phyloP scores from a whole-genome alignment of 2,797 vertebrate genomes.

The Lates japonicus region DNA sequence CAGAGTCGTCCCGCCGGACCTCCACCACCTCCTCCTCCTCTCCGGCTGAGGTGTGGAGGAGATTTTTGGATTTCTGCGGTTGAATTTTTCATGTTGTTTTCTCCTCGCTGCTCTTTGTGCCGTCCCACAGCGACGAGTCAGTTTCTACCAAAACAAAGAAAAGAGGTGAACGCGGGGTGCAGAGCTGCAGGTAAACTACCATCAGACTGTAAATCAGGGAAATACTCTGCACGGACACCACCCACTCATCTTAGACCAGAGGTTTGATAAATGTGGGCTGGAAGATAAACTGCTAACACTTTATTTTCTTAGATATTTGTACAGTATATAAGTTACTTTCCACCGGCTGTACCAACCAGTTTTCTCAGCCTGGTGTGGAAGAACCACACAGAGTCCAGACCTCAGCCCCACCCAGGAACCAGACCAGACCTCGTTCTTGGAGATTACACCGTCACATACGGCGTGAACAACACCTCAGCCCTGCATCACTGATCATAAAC shows the following conservation, averaged over 20 bases:
- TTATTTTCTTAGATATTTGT: no score
- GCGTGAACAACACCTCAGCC: not conserved
- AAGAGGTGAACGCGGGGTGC: not conserved
- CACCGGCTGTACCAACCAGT: no score
- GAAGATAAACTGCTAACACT: no score
- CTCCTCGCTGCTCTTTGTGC: constrained; percentile 9
- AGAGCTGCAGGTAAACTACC: constrained; percentile 17
- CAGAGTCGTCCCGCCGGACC: not conserved
- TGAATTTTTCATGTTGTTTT: constrained; percentile 59
- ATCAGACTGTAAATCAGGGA: constrained; percentile 21
- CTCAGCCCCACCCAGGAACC: not conserved
- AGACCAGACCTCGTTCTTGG: no score
- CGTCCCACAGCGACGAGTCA: constrained; percentile 6
- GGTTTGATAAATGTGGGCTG: no score
- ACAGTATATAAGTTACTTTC: no score
- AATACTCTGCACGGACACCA: not conserved
- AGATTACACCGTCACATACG: no score
- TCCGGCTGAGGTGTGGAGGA: constrained; percentile 22
- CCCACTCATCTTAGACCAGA: not conserved
- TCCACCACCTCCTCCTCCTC: not conserved
- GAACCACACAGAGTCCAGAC: no score
- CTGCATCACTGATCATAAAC: constrained; percentile 34
- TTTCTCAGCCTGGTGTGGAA: no score
- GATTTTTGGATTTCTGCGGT: constrained; percentile 35
- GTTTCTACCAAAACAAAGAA: constrained; percentile 29